Conservation (phyloP, 2,113 vertebrate genomes). For the Solea senegalensis region DNA sequence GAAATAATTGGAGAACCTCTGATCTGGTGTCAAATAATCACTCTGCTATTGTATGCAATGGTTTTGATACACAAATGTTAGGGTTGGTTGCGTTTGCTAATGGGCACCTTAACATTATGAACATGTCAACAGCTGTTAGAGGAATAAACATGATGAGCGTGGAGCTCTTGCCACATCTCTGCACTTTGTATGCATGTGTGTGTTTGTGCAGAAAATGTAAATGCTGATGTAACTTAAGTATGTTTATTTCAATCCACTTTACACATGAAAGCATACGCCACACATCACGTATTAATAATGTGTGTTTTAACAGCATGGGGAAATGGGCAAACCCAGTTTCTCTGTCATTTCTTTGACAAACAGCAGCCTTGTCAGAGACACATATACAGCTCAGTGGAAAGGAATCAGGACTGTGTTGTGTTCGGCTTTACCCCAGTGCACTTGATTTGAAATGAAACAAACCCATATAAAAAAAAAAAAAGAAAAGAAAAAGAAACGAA, state of each 20-base stretch:
- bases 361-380: neutral
- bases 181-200: too few relatives aligned
- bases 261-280: too few relatives aligned
- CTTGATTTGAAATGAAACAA: constrained; percentile 6
- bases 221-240: neutral
- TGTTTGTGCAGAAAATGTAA: neutral
- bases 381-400: neutral
- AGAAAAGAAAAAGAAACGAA: neutral
- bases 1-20: neutral
- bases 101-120: too few relatives aligned
- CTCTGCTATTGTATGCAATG: neutral
- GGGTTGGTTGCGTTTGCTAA: too few relatives aligned
- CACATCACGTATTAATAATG: too few relatives aligned
- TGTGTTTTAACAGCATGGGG: too few relatives aligned
- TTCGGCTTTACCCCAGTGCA: neutral
- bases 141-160: too few relatives aligned
- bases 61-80: too few relatives aligned
- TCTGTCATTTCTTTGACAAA: too few relatives aligned
- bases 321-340: too few relatives aligned
- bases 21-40: neutral
- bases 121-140: too few relatives aligned
- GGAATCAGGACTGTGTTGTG: neutral
- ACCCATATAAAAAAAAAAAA: neutral
- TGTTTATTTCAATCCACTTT: neutral
- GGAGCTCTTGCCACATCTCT: too few relatives aligned